Evolutionary conservation across 1,140 invertebrate genomes (phyloP).

Genomic region (Bombus superbus): DNA sequence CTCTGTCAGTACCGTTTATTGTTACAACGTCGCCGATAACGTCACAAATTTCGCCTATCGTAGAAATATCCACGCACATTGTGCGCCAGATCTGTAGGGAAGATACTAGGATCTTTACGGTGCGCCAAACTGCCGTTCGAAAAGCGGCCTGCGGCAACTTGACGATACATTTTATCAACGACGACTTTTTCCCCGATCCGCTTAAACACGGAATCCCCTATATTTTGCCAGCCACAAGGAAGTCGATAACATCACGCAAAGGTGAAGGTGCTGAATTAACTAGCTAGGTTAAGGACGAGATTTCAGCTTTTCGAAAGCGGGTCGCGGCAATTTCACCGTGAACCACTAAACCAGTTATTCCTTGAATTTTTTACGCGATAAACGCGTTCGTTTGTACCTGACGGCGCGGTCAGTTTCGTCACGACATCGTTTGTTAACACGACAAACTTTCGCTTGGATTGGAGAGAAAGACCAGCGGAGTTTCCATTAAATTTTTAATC

Average conservation of each 20-base stretch:
- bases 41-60: background rate
- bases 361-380: conserved; percentile 10
- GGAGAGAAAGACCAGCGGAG: background rate
- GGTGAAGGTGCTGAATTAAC: conserved; percentile 52
- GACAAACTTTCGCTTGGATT: background rate
- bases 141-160: background rate
- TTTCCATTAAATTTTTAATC: no score
- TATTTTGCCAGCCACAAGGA: conserved; percentile 1
- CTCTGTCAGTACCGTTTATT: background rate
- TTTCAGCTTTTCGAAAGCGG: conserved; percentile 30
- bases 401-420: background rate
- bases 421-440: background rate
- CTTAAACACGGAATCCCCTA: conserved; percentile 15
- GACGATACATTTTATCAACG: background rate
- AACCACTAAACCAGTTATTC: conserved; percentile 15
- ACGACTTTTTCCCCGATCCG: conserved; percentile 13
- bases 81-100: no score
- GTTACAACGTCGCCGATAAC: background rate
- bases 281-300: conserved; percentile 54
- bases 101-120: background rate
- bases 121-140: no score
- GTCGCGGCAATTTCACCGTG: conserved; percentile 36
- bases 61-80: background rate
- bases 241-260: conserved; percentile 54
- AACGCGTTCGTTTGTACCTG: background rate